Percentiles rank a stretch among this genome's conserved stretches.
These are phyloP conservation scores for Dicranocentrus wangi DNA, from an alignment of 2,888 invertebrate species.

Conservation along the genomic window DNA sequence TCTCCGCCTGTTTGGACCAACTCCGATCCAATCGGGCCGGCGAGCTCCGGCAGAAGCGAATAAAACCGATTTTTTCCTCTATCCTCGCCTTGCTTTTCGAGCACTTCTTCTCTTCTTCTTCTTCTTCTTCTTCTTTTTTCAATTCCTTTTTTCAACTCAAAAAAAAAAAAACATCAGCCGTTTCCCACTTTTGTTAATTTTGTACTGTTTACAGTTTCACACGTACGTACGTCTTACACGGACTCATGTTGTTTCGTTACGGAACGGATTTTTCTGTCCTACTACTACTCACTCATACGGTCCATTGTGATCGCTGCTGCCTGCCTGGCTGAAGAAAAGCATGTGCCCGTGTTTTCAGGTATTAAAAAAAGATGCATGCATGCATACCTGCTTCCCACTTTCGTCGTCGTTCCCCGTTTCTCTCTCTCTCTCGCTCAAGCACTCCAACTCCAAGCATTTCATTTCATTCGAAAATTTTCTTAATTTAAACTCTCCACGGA, in stretches of 20 bases:
- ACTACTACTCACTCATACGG: conserved; percentile 11
- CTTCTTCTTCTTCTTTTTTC: no score
- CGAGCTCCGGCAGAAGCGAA: conserved; percentile 70
- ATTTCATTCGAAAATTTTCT: no score
- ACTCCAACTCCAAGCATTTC: not conserved
- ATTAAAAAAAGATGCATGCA: no score
- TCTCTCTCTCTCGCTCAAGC: no score
- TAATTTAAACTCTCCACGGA: no score
- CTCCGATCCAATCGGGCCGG: conserved; percentile 72
- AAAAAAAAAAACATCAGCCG: conserved; percentile 47
- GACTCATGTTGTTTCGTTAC: conserved; percentile 1
- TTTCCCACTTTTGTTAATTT: conserved; percentile 42
- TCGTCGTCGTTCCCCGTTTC: not conserved
- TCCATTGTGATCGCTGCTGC: no score
- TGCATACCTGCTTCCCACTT: no score
- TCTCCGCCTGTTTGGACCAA: conserved; percentile 73
- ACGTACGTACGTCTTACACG: no score
- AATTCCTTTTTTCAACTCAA: no score
- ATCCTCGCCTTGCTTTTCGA: conserved; percentile 51
- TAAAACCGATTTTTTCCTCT: conserved; percentile 69
- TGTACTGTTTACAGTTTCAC: conserved; percentile 62
- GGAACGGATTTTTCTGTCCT: conserved; percentile 48
- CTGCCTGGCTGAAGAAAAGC: conserved; percentile 30
- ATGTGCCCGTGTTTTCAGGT: conserved; percentile 12
- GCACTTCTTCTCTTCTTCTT: conserved; percentile 19